Evolutionary conservation across 23 tunicate species (phyloP).

Genomic region (Trididemnum nubilum): DNA sequence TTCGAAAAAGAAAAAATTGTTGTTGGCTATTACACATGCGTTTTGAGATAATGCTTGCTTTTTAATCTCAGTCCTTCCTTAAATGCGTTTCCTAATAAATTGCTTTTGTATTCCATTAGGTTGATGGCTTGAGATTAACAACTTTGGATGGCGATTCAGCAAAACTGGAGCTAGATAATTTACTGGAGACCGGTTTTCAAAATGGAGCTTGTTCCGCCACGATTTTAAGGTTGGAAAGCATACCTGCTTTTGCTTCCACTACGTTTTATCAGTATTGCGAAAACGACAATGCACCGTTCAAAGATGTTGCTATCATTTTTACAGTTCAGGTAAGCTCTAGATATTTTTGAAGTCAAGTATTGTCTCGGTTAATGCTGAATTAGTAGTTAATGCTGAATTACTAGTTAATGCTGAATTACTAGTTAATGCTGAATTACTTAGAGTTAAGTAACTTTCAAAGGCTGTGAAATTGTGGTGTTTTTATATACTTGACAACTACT

Average conservation of each 20-base stretch:
- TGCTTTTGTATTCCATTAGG: too few relatives aligned
- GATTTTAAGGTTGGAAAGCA: slow-evolving; percentile 40
- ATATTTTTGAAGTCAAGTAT: neutral
- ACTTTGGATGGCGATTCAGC: slow-evolving; percentile 9
- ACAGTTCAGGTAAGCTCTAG: slow-evolving; percentile 56
- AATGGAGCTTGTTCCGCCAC: slow-evolving; percentile 59
- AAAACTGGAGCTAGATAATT: slow-evolving; percentile 41
- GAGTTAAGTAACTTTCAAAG: too few relatives aligned
- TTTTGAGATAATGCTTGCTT: too few relatives aligned
- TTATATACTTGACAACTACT: too few relatives aligned
- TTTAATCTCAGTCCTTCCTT: too few relatives aligned
- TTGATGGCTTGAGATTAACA: neutral
- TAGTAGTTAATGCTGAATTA: too few relatives aligned
- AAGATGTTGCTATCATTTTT: slow-evolving; percentile 59
- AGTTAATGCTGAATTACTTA: too few relatives aligned
- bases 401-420: too few relatives aligned
- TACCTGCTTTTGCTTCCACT: slow-evolving; percentile 67
- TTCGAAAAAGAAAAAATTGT: too few relatives aligned
- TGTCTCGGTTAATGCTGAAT: neutral
- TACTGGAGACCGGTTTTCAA: slow-evolving; percentile 22
- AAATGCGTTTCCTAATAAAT: too few relatives aligned
- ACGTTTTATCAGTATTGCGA: slow-evolving; percentile 82
- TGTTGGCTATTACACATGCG: too few relatives aligned
- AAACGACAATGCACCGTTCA: slow-evolving; percentile 82
- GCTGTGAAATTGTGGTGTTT: too few relatives aligned